Evolutionary conservation across 2,797 vertebrate genomes (phyloP).

Genomic region (Silurus aristotelis): DNA sequence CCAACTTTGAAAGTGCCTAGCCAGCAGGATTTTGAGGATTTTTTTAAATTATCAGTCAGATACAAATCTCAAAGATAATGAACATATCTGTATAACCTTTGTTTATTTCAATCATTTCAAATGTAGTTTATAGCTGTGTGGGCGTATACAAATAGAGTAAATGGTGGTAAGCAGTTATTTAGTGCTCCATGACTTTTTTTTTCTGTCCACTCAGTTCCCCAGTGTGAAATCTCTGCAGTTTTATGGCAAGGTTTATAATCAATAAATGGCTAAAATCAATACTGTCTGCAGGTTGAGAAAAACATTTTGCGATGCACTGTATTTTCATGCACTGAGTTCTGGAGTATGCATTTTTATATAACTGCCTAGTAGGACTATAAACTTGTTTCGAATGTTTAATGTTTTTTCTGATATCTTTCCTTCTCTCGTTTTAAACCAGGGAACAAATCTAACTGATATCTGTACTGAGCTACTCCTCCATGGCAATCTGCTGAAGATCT

Average conservation of each 20-base stretch:
- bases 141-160: not conserved
- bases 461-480: constrained; percentile 93
- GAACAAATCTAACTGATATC: constrained; percentile 97
- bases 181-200: not conserved
- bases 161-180: not conserved
- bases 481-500: constrained; percentile 95
- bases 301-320: not conserved
- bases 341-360: not conserved
- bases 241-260: not conserved
- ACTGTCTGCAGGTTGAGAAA: not conserved
- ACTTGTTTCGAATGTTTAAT: not conserved
- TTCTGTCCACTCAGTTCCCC: not conserved
- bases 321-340: not conserved
- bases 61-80: not conserved
- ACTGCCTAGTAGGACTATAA: not conserved
- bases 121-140: not conserved
- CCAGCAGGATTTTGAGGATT: not conserved
- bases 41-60: not conserved
- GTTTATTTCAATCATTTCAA: not conserved
- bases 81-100: not conserved
- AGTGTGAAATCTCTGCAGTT: not conserved
- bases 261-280: not conserved
- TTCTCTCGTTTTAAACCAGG: constrained; percentile 68
- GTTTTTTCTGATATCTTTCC: not conserved
- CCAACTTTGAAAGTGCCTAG: not conserved